These are phyloP conservation scores for Odocoileus virginianus DNA, from an alignment of 2,113 vertebrate genomes.

Conservation along the genomic window DNA sequence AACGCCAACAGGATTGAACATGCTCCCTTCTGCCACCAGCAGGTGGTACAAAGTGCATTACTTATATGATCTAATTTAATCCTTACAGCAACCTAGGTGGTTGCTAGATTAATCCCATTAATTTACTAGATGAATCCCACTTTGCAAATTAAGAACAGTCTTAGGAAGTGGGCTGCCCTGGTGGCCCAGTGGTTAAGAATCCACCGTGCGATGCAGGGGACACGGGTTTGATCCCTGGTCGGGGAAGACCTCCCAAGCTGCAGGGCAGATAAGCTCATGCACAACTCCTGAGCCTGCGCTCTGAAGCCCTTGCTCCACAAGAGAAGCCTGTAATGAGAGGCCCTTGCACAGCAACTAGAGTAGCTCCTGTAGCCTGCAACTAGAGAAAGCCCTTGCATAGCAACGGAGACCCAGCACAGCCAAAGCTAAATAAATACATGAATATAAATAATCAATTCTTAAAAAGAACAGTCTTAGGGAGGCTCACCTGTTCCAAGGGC, in stretches of 20 bases:
- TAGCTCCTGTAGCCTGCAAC: neutral
- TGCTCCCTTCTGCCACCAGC: neutral
- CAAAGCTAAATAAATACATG: neutral
- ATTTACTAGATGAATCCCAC: neutral
- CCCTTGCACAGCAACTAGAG: neutral
- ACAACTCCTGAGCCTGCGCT: neutral
- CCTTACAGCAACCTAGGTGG: neutral
- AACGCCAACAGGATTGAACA: neutral
- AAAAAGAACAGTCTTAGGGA: neutral
- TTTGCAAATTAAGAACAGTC: neutral
- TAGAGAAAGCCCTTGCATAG: neutral
- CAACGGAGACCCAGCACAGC: neutral
- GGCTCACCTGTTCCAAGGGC: neutral
- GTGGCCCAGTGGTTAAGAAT: neutral
- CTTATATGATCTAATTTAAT: neutral
- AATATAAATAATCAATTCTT: neutral
- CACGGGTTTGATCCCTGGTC: neutral
- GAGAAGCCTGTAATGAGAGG: neutral
- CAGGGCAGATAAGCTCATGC: accelerated
- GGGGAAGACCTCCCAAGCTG: neutral
- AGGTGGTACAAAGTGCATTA: neutral
- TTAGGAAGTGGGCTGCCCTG: neutral
- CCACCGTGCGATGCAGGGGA: neutral
- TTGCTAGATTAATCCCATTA: neutral
- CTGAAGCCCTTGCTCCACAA: neutral